phyloP scores from a whole-genome alignment of 2,113 vertebrate species.

The Cygnus buccinator region DNA sequence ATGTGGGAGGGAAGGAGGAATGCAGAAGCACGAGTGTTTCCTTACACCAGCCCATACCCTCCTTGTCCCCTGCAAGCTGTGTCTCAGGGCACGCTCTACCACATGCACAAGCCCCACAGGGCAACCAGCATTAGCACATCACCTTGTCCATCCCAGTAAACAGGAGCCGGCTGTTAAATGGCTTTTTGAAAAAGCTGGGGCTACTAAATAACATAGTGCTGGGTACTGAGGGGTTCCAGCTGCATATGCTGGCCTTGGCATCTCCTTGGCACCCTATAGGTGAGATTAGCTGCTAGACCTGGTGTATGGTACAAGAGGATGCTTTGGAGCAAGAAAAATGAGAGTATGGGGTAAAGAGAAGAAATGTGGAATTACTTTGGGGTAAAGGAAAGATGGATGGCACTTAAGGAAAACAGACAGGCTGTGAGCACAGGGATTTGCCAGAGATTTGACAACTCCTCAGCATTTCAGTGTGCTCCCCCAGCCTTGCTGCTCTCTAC shows the following conservation, averaged over 20 bases:
- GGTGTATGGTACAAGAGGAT: neutral
- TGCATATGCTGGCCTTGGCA: too few relatives aligned
- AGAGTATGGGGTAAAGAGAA: fast-evolving
- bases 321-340: neutral
- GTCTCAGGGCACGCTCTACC: neutral
- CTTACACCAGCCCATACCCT: neutral
- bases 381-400: neutral
- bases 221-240: too few relatives aligned
- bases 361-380: neutral
- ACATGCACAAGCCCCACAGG: fast-evolving
- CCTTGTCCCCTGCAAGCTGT: neutral
- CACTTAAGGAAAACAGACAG: neutral
- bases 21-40: neutral
- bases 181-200: too few relatives aligned
- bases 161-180: too few relatives aligned
- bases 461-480: neutral
- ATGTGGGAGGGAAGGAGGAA: neutral
- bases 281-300: too few relatives aligned
- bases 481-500: neutral
- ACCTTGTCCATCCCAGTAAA: too few relatives aligned
- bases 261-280: too few relatives aligned
- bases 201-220: too few relatives aligned
- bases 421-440: neutral
- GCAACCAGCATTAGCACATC: neutral
- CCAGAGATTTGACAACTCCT: neutral